Evolutionary conservation across 2,113 vertebrate species (phyloP), one percentile per base, ranked within the genome.

Genomic region (Pituophis catenifer): DNA sequence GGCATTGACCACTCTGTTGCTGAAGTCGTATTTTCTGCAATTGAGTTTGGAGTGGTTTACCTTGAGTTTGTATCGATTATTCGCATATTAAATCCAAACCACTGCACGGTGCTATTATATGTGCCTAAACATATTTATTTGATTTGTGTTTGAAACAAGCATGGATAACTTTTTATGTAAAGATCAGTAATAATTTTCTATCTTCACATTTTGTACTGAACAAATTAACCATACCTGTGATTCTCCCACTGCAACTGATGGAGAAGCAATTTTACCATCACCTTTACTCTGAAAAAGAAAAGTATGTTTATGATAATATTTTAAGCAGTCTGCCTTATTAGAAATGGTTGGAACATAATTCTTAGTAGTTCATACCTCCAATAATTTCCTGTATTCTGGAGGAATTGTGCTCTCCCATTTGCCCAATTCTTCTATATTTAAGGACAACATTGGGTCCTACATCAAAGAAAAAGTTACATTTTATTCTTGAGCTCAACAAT

Each of bases 321-420:
- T 5, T 65, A 81, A 24, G 21, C 55, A 90, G 44, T 57, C 4
- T 62, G n/a, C n/a, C 44, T 17, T 38, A 53, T 1, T 38, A 29
- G 29, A 90, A 62, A 44, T 9, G 26, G 17, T 17, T 90, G 13
- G 86, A 86, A 50, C 5, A 54, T 8, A 52, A 12, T 54, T 70
- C 53, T 6, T 81, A 10, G 6, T 11, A 55, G 1, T 8, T 94
- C 86, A 97, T 93, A 98, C 98, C 94, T 96, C 96, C 94, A 98
- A 44, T 91, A 98, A 90, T 88, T 98, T 96, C 87, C 97, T 96
- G 0, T 98, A 98, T 70, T 97, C 95, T 93, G 97, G 98, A 94
- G 98, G 98, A 33, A 98, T 97, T 89, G 97, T 97, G 48, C 93
- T 89, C 90, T 98, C 98, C 86, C 96, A 94, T 95, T 98, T 97